Base-by-base conservation (phyloP, 2,113 vertebrate genomes). In the Gadus macrocephalus region DNA sequence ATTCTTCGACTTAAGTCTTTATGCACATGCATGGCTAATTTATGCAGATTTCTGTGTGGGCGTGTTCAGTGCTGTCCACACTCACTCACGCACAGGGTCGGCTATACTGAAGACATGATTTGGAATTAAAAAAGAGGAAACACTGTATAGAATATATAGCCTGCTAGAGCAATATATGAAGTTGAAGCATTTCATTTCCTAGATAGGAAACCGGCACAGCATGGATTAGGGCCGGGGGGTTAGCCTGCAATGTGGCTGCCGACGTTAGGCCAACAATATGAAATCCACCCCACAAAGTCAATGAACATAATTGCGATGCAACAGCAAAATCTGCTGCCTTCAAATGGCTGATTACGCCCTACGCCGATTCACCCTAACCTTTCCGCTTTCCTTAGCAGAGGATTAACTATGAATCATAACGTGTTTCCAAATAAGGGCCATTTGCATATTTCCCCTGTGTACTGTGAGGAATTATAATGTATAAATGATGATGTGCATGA, bases 331-430 rank as follows among this genome's bases (percentile, higher is more conserved):
- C 49, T 66, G 20, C 31, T 68, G 72, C 31, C 53, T 35, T 64
- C 35, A 55, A 15, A 35, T 4, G 62, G 69, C 42, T 28, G 31
- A 73, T 20, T 49, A 14, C 20, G 19, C 22, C 31, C 56, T 64
- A 19, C 56, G 56, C 73, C 82, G 58, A 55, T 72, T 53, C 73
- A 42, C 17, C 53, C 72, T 81, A 9, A 72, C 72, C 64, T 70
- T 69, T 80, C 69, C 78, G 68, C 69, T 42, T 69, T 67, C 67
- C 81, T 89, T 79, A 85, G 66, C 53, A 61, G 65, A 55, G 66
- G 81, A 86, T 83, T 81, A 80, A 76, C 69, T 53, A 63, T 35
- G 70, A 68, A 77, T 61, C 62, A 70, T 15, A 63, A 25, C 56
- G 73, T 67, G 68, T 68, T 81, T 70, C 73, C 66, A 58, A 65